Evolutionary conservation across 1,140 invertebrate species (phyloP), one percentile per base, ranked within the genome.

Genomic region (Aphelinus certus): DNA sequence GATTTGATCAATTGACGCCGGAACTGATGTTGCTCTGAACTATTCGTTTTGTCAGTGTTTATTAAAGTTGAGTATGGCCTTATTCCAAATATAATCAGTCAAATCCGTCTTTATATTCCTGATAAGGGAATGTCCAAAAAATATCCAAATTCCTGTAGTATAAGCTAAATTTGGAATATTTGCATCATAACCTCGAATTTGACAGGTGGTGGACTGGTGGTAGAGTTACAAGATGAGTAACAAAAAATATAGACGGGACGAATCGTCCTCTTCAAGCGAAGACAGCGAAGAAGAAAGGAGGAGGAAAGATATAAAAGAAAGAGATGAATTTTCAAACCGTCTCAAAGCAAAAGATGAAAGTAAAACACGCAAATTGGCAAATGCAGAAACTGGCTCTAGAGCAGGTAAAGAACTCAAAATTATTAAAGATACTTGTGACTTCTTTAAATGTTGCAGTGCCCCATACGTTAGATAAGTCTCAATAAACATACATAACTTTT

Each of bases 291-390:
- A 94, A 84, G 91, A 93, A 74, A 90, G 90, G 73, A 90, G 95
- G 63, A 85, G 90, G 51, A 89, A 91, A 80, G 97, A 99, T 90
- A 88, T 98, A 7, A 92, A 94, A 83, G 96, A 98, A 86, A 89
- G 98, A 82, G 98, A 99, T 89, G 97, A 96, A 83, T 98, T 99
- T 89, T 93, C 96, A 0, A 92, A 92, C 78, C 90, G 98, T 77
- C 88, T 99, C 0, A 94, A 94, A 82, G 92, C 94, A 78, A 95
- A 94, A 81, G 98, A 99, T 92, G 95, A 97, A 86, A 92, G 92
- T 48, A 96, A 95, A 82, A 95, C 94, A 1, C 89, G 95, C 67
- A 97, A 96, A 86, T 90, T 98, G 81, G 91, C 92, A 26, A 91
- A 93, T 73, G 88, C 90, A 47, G 88, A 90, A 47, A 85, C 89